Percentiles rank a stretch among this genome's conserved stretches.
phyloP scores from a whole-genome alignment of 2,797 vertebrate species.

The Channa striata region DNA sequence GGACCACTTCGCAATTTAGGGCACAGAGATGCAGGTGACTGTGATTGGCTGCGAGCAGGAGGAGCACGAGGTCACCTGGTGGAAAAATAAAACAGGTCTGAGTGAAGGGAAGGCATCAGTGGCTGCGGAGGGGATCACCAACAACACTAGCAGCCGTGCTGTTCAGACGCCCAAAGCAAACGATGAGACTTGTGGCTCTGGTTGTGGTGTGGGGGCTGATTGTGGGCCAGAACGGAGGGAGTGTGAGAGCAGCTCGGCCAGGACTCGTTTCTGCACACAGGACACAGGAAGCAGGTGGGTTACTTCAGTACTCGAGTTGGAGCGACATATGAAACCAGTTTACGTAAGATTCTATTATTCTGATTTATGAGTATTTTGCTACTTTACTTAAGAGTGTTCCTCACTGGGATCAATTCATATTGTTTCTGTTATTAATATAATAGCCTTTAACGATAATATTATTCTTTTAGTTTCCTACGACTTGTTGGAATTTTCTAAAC shows the following conservation, averaged over 20 bases:
- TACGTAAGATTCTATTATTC: too few relatives aligned
- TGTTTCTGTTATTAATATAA: too few relatives aligned
- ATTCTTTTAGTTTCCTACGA: too few relatives aligned
- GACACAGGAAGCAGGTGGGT: conserved; percentile 74
- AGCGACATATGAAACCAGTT: too few relatives aligned
- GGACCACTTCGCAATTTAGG: conserved; percentile 55
- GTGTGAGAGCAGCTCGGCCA: conserved; percentile 44
- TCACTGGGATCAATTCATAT: too few relatives aligned
- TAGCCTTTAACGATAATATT: too few relatives aligned
- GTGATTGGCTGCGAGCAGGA: conserved; percentile 63
- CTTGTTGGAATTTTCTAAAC: too few relatives aligned
- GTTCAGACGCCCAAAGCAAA: background rate
- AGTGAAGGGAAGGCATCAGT: background rate
- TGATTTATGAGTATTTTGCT: too few relatives aligned
- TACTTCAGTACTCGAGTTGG: too few relatives aligned
- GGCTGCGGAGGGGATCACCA: conserved; percentile 5
- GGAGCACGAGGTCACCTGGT: conserved; percentile 54
- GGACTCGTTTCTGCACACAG: conserved; percentile 49
- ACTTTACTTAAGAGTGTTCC: too few relatives aligned
- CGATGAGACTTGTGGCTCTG: conserved; percentile 72
- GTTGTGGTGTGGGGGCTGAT: conserved; percentile 70
- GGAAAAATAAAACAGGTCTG: conserved; percentile 63
- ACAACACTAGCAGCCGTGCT: background rate
- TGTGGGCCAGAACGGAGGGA: conserved; percentile 55
- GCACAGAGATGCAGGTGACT: conserved; percentile 1